Base-by-base conservation (phyloP, 2,113 vertebrate species). In the Strix aluco region DNA sequence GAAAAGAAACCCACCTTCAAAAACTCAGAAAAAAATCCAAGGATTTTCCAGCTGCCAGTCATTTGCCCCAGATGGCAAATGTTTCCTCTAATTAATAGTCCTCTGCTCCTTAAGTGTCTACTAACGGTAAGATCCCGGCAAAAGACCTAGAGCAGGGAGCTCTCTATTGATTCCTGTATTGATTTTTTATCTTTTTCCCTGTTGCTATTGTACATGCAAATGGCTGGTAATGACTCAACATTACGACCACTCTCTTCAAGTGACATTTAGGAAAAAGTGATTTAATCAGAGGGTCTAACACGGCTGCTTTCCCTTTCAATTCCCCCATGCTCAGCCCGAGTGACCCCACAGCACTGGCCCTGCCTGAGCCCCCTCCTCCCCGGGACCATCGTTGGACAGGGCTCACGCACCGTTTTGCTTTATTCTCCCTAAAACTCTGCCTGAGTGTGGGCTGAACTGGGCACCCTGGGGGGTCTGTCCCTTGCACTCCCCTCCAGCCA, bases 121-220 rank as follows among this genome's bases (percentile, higher is more conserved):
- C 88, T 95, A 78, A 94, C 62, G 90, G 95, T 78, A 86, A 65
- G 67, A 88, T 91, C 51, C 0, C 12, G 86, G 86, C 78, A 88
- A 46, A 83, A 81, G 92, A 94, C 71, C 54, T 49, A 26, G 78
- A 94, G 92, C 94, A 44, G 79, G 82, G 96, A 94, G 71, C 84
- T 92, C 91, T 78, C 67, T 70, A 97, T 97, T 62, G 96, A 97
- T 97, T 61, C 83, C 22, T 4, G 3, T 21, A 97, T 97, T 30
- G 96, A 97, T 88, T 92, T 94, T 94, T 94, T 83, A 96, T 96
- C 92, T 90, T 58, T 94, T 77, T 8, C 57, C 84, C 67, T 69
- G 70, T 92, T 97, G 91, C 88, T 94, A 95, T 91, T 94, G 93
- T 81, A 91, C 94, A 95, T 96, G 96, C 94, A 97, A 97, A 97